Percentiles rank a stretch among this genome's conserved stretches.
Evolutionary conservation across 2,113 vertebrate genomes (phyloP).

Genomic region (Peromyscus maniculatus): DNA sequence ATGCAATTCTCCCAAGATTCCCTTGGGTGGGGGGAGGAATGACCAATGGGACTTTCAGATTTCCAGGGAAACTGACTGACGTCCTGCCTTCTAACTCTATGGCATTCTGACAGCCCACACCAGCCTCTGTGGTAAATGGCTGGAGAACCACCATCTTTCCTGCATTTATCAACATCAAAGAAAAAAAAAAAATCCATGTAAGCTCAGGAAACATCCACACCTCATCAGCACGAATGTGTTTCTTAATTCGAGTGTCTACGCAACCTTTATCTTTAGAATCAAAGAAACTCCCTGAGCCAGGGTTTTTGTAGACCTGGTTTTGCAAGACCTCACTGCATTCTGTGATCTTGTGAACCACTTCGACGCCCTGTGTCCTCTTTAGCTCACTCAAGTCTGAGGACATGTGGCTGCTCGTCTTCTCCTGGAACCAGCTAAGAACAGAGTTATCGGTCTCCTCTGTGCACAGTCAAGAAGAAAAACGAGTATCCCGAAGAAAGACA

Average conservation of each 20-base stretch:
- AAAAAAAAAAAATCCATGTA: slow-evolving; percentile 52
- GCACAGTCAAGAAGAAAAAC: background rate
- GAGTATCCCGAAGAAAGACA: background rate
- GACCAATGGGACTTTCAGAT: background rate
- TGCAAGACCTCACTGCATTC: background rate
- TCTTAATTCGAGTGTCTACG: slow-evolving; percentile 23
- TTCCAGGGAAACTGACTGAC: background rate
- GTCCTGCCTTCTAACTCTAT: background rate
- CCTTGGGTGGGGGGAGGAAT: background rate
- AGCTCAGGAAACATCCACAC: slow-evolving; percentile 4
- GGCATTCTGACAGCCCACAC: background rate
- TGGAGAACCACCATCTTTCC: background rate
- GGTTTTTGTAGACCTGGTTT: background rate
- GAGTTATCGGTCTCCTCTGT: background rate
- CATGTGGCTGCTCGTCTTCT: background rate
- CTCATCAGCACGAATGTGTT: background rate
- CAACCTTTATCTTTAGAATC: slow-evolving; percentile 15
- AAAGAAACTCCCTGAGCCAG: background rate
- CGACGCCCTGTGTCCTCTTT: background rate
- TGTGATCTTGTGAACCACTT: background rate
- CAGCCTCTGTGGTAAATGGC: background rate
- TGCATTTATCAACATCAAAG: background rate
- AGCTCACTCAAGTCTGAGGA: background rate
- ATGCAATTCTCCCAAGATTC: background rate
- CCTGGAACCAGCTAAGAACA: background rate